A percentile compares a stretch with the other conserved stretches of the same genome.
Evolutionary conservation across 1,140 invertebrate genomes (phyloP).

Genomic region (Zaprionus davidi): DNA sequence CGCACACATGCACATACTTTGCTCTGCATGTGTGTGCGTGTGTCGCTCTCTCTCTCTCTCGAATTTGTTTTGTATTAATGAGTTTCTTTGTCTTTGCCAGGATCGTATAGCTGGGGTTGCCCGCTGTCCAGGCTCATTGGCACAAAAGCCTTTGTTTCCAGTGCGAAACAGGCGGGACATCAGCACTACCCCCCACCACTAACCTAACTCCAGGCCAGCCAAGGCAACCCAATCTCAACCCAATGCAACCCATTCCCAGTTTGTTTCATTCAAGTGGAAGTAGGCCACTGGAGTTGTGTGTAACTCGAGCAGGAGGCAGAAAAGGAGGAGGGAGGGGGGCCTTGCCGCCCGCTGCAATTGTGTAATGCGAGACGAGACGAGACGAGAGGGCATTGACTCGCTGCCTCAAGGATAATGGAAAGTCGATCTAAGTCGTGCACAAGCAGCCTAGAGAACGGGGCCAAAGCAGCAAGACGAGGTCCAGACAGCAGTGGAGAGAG

Average conservation of each 20-base stretch:
- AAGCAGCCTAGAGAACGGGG: background rate
- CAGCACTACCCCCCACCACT: background rate
- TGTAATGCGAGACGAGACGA: conserved; percentile 67
- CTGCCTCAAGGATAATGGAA: conserved; percentile 70
- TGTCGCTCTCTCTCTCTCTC: conserved; percentile 31
- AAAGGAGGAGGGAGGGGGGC: conserved; percentile 31
- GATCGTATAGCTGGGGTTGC: conserved; percentile 41
- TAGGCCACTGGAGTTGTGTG: conserved; percentile 78
- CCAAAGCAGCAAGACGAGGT: conserved; percentile 1
- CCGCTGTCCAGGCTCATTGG: conserved; percentile 34
- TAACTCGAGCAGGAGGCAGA: conserved; percentile 54
- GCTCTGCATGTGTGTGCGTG: conserved; percentile 6
- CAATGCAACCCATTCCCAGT: conserved; percentile 25
- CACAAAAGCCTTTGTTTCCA: conserved; percentile 68
- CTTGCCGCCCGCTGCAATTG: conserved; percentile 56
- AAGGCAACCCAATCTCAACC: background rate
- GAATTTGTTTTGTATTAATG: conserved; percentile 76
- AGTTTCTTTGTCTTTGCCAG: conserved; percentile 77
- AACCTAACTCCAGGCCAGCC: background rate
- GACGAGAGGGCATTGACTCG: conserved; percentile 69
- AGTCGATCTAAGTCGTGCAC: conserved; percentile 22
- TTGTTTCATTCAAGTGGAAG: conserved; percentile 73
- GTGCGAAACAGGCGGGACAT: conserved; percentile 10
- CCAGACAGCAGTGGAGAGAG: conserved; percentile 1
- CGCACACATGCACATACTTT: background rate